Conservation (phyloP, 2,888 invertebrate species). For the Lumbricus terrestris region DNA sequence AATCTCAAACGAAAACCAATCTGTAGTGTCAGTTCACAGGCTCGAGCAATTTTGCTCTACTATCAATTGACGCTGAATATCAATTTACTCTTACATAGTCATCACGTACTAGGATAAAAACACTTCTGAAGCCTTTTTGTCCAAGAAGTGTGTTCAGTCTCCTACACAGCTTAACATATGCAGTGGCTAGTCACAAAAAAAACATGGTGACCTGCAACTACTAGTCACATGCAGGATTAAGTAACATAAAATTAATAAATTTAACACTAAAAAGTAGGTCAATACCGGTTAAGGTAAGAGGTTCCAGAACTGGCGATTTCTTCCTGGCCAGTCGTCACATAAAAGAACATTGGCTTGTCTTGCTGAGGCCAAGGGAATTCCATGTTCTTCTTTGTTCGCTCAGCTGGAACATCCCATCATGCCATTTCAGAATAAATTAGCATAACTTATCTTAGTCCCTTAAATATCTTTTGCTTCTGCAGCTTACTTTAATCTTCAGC, state of each 20-base stretch:
- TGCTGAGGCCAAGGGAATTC: slow-evolving; percentile 95
- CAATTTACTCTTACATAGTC: too few species aligned
- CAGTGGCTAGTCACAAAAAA: background rate
- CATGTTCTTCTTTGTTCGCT: slow-evolving; percentile 78
- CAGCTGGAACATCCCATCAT: slow-evolving; percentile 65
- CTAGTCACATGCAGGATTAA: background rate
- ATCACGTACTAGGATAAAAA: too few species aligned
- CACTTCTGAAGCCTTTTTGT: too few species aligned
- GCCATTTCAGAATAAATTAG: background rate
- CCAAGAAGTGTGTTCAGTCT: too few species aligned
- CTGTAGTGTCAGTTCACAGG: too few species aligned
- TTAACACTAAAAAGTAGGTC: background rate
- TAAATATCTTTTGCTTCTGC: background rate
- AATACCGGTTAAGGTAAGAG: slow-evolving; percentile 82
- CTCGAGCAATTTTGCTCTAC: too few species aligned
- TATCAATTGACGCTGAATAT: too few species aligned
- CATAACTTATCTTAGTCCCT: background rate
- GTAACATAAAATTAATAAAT: background rate
- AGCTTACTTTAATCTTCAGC: background rate
- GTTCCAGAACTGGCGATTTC: slow-evolving; percentile 98
- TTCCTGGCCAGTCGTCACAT: slow-evolving; percentile 91
- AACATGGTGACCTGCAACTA: background rate
- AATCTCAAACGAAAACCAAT: too few species aligned
- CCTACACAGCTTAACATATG: background rate
- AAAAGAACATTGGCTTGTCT: slow-evolving; percentile 98